These are phyloP conservation scores for Lasioglossum malachurum DNA, from an alignment of 2,888 invertebrate genomes.

Conservation along the genomic window DNA sequence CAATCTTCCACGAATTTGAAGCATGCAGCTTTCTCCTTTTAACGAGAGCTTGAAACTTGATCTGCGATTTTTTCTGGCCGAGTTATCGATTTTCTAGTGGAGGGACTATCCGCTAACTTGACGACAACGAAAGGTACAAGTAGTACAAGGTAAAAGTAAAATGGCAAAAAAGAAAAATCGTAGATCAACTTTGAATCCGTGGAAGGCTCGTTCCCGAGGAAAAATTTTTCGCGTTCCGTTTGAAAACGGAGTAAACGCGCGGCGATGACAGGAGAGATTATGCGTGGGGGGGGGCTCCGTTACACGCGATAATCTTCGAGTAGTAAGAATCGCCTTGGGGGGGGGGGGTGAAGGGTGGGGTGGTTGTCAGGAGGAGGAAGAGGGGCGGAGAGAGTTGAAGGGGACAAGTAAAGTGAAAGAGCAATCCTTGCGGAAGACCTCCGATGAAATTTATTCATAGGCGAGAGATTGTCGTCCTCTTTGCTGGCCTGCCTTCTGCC, in stretches of 20 bases:
- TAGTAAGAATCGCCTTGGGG: background rate
- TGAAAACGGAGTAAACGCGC: background rate
- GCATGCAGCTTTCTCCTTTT: too few relatives aligned
- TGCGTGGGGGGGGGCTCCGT: background rate
- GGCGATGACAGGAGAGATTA: constrained; percentile 24
- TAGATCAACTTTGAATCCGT: too few relatives aligned
- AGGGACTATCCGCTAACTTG: too few relatives aligned
- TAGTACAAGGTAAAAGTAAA: too few relatives aligned
- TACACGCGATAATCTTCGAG: constrained; percentile 51
- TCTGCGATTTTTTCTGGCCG: too few relatives aligned
- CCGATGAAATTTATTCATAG: constrained; percentile 71
- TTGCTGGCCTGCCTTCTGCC: constrained; percentile 32
- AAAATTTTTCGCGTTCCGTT: too few relatives aligned
- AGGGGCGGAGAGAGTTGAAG: background rate
- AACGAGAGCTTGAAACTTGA: too few relatives aligned
- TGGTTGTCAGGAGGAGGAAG: background rate
- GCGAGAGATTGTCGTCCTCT: constrained; percentile 53
- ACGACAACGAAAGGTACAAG: too few relatives aligned
- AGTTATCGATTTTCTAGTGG: too few relatives aligned
- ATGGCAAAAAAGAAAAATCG: too few relatives aligned
- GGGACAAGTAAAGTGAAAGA: constrained; percentile 56
- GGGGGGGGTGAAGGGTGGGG: background rate
- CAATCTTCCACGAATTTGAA: too few relatives aligned
- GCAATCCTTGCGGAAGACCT: constrained; percentile 38
- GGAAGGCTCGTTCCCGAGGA: too few relatives aligned